Base-by-base conservation (phyloP, 2,797 vertebrate genomes). In the Epinephelus coioides region DNA sequence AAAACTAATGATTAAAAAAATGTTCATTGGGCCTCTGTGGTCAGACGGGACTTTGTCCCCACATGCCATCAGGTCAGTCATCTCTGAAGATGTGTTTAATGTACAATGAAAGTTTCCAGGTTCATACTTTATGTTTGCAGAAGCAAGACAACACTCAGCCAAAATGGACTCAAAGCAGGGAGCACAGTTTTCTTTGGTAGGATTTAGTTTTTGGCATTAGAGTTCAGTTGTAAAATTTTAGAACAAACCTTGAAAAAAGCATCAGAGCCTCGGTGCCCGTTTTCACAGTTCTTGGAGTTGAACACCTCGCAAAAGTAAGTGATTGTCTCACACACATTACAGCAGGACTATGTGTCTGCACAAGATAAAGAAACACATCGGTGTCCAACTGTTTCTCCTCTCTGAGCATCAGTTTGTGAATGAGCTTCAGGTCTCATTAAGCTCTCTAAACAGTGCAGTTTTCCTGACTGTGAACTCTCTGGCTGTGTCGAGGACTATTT, bases 21-120 rank as follows among this genome's bases (percentile, higher is more conserved):
- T 17, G 17, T 69, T 19, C 7, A 40, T 50, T 30, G 40, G 40
- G 60, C 2, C 50, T 46, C 30, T 15, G 51, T 8, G 67, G 56
- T 71, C 44, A 5, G 27, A 3, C 3, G 4, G 78, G 85, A 85
- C 90, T 91, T 94, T 91, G 85, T 49, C 72, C 88, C 64, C 23
- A 23, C 72, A 18, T 10, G 57, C 23, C 72, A 59, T 47, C 55
- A 18, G 57, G 74, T 88, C 86, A 90, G 57, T 86, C 62, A 88
- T 88, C 87, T 67, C 46, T 64, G 5, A 73, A 56, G 23, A 1
- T 38, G 11, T 10, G 72, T 78, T 88, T 88, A 89, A 87, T 85
- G 81, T 76, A 65, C 73, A 66, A 83, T 69, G 65, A 76, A 19
- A 38, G 55, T 2, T 17, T 76, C 54, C 60, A 46, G 64, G 25